Conservation (phyloP, 2,888 invertebrate species). For the Epistrophe eligans region DNA sequence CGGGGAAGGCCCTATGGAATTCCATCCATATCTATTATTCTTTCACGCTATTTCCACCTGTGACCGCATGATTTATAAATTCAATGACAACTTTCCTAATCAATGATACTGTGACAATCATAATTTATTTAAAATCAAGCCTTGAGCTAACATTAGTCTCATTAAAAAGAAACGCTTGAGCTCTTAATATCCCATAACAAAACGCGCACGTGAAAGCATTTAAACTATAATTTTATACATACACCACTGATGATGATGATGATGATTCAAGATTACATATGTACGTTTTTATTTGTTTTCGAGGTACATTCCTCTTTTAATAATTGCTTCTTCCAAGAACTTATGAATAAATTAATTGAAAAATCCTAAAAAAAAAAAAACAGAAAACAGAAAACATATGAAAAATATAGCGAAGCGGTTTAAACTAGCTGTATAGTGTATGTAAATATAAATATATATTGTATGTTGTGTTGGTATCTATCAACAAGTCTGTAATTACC, state of each 20-base stretch:
- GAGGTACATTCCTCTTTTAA: conserved; percentile 7
- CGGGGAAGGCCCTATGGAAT: conserved; percentile 12
- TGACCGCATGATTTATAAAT: conserved; percentile 10
- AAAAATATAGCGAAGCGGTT: conserved; percentile 13
- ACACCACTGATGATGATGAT: conserved; percentile 19
- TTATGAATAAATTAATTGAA: conserved; percentile 36
- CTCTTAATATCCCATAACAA: conserved; percentile 5
- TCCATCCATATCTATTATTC: not conserved
- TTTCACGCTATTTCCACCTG: conserved; percentile 13
- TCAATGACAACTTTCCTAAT: conserved; percentile 16
- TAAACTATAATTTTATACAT: not conserved
- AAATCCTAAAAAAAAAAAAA: not conserved
- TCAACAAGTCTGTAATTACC: conserved; percentile 68
- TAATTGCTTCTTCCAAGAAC: conserved; percentile 25
- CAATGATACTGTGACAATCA: not conserved
- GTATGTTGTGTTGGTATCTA: conserved; percentile 39
- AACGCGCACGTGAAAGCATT: conserved; percentile 34
- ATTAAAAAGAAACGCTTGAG: conserved; percentile 5
- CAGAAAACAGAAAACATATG: not conserved
- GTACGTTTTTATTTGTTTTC: conserved; percentile 11
- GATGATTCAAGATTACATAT: not conserved
- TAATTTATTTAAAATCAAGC: conserved; percentile 19
- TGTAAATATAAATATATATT: not conserved
- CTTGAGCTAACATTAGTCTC: conserved; percentile 26
- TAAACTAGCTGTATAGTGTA: conserved; percentile 11